Evolutionary conservation across 2,113 vertebrate species (phyloP), one percentile per base, ranked within the genome.

Genomic region (Microcebus murinus): DNA sequence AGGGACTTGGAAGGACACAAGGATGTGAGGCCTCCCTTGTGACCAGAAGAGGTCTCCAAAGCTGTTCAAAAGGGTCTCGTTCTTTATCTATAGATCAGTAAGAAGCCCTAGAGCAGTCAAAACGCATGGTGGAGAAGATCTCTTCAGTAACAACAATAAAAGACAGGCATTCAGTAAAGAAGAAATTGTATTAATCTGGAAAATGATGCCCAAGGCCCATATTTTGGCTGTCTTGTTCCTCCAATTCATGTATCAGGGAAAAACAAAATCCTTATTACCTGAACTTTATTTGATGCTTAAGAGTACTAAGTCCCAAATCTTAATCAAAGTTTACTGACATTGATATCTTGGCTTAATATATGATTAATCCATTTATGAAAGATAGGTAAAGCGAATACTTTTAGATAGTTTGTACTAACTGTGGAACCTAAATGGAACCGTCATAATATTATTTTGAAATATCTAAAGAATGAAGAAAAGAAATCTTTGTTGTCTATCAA

Each of bases 401-500:
- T 82, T 87, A n/a, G n/a, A 68, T 55, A 87, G 81, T 87, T 23
- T 88, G 39, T 45, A 7, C 27, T 95, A 93, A 88, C 20, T 42
- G 20, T 61, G 21, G 34, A 77, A 68, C 8, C 71, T 80, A 68
- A 73, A 31, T 34, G 10, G n/a, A 45, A 52, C 27, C n/a, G 50
- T 50, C 65, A 57, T 55, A 84, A 36, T 45, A 88, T 52, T 18
- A 74, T 93, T 82, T 86, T 71, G 76, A 87, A 91, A 89, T 95
- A 91, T 73, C 3, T 55, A 90, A 83, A 23, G 79, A 90, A 7
- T 45, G 8, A 96, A 96, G 70, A 79, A 84, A 81, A 80, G 52
- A 88, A 82, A 86, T 93, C 52, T 77, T 87, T 76, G 42, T 90
- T 83, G 65, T n/a, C 71, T 87, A 6, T 94, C 61, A 91, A 52